Base-by-base conservation (phyloP, 2,797 vertebrate species). In the Enteromius radiatus region DNA sequence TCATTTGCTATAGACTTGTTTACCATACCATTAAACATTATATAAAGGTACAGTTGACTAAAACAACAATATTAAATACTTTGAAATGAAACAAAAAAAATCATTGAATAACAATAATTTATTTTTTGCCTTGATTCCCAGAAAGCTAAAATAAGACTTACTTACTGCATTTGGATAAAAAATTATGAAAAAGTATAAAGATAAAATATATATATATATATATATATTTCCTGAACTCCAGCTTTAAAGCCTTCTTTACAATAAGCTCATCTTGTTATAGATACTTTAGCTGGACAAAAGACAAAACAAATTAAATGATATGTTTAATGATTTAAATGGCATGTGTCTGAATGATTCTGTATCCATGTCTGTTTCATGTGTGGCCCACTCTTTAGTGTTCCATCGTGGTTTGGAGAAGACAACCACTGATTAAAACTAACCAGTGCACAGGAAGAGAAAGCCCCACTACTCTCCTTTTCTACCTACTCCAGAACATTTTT, bases 381-480 rank as follows among this genome's bases (percentile, higher is more conserved):
- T 88, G 91, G 88, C 86, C 91, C 82, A 87, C 78, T 89, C 79
- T 88, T 86, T 86, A 71, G 79, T 86, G 89, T 89, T 87, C 81
- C 80, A 41, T 82, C 91, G 92, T 87, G 92, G 93, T 93, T 92
- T 91, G 88, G 88, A 90, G 86, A 87, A 93, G 90, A 87, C 85
- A 91, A 87, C 75, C 86, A 81, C 49, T 91, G 89, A 90, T 92
- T 91, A 91, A 90, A 84, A 76, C 87, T 84, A 81, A 80, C 87
- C 88, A 73, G 76, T 84, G 69, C 83, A 69, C 76, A 88, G 88
- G 82, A 89, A 91, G 86, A 85, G 47, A 61, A 5, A 79, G 14
- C 73, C 88, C 86, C 78, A 36, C 69, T 49, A 54, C 69, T 61
- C 54, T 49, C 47, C 5, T 21, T 70, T 38, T 81, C 61, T 65